Evolutionary conservation across 2,888 invertebrate genomes (phyloP), one percentile per base, ranked within the genome.

Genomic region (Cloeon dipterum): DNA sequence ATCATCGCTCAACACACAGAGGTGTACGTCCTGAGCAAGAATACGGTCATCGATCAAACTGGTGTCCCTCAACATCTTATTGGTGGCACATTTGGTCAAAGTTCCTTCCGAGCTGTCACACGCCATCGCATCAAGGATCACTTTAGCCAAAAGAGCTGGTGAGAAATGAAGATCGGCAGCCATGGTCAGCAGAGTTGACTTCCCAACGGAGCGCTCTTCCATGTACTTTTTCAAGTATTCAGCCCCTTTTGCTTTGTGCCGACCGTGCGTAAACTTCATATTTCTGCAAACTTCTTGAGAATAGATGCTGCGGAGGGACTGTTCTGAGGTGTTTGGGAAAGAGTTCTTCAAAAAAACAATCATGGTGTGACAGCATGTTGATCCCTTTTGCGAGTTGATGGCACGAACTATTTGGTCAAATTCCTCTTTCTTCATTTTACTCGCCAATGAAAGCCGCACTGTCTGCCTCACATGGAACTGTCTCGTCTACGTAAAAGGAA

Each of bases 1-100:
- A 50, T 79, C 77, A 53, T 91, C 89, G 55, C 75, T 70, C 43
- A 79, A 61, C 5, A 74, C 65, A 49, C 79, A 81, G 72, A 82
- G 57, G 44, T 70, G 74, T 14, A 77, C 62, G 65, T 83, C 79
- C 52, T 70, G 69, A 1, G 79, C 71, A 39, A 82, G 59, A 46
- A 69, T 63, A 43, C 66, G 64, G 49, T 82, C 71, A 40, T 68
- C 63, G 46, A 83, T 77, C 14, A 73, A 54, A n/a, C 69, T 65
- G 5, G 78, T 72, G 46, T 81, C 74, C 50, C 71, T 71, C 44
- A 81, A 58, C 45, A 66, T 61, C 47, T 62, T 63, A 41, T 64
- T 68, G 3, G 63, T 55, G 43, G 55, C 47, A 39, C 55, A 48
- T 40, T 61, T 61, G 23, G 59, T 54, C 36, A 38, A 20, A 40